Base-by-base conservation (phyloP, 2,888 invertebrate genomes). In the Caenorhabditis doughertyi region DNA sequence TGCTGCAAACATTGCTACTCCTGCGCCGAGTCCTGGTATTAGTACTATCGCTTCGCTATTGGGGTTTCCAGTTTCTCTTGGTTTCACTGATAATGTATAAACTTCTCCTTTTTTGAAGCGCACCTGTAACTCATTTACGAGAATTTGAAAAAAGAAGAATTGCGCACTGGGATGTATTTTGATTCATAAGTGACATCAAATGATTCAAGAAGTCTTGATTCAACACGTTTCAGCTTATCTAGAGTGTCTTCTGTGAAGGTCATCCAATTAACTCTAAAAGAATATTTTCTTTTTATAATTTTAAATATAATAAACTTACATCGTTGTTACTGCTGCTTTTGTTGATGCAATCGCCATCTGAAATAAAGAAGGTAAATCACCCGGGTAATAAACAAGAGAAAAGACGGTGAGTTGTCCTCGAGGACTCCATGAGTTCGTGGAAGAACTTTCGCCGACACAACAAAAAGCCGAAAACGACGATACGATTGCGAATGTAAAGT, bases 1-100 rank as follows among this genome's bases (percentile, higher is more conserved):
- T 88, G 96, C 94, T 84, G 96, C 95, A 97, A 98, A 98, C 58
- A 98, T 93, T 1, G 96, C 98, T 25, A 97, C 94, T 0, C 98
- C 98, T 0, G 97, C 95, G 11, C 96, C 98, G 92, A 98, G 94
- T 0, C 98, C 98, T 92, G 98, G 98, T 18, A 98, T 93, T 90
- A 99, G 92, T 35, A 98, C 96, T 42, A 98, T 92, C 0, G 98
- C 98, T 42, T 81, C 85, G 23, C 70, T 44, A 18, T 79, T 74
- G 3, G 55, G 44, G 21, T 56, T 53, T 32, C 64, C 35, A 2
- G 13, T 3, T 65, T 84, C 77, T 23, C 64, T 60, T 3, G 80
- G 79, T 18, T 74, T 39, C 7, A 74, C 55, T 0, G 83, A 72
- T 8, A 87, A n/a, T 0, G 87, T 87, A 67, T 87, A 85, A 8